Evolutionary conservation across 2,113 vertebrate genomes (phyloP), one percentile per base, ranked within the genome.

Genomic region (Mastomys coucha): DNA sequence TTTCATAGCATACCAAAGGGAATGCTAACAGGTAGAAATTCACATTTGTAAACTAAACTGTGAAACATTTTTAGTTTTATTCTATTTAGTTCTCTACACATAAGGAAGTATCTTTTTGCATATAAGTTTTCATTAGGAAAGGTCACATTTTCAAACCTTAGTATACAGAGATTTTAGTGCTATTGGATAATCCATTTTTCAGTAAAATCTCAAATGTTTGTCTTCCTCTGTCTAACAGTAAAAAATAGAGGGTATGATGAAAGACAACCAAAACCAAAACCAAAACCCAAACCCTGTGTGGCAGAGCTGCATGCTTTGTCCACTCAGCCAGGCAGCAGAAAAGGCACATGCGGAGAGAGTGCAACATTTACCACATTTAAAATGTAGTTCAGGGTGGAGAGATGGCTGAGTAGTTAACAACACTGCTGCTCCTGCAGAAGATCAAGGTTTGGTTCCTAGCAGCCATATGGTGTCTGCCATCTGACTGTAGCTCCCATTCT

Each of bases 201-300:
- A 91, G 31, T 93, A 70, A 76, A 91, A 93, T 77, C 26, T 75
- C 76, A 85, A 86, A 86, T 22, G 63, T 56, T 75, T n/a, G 81
- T 72, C 67, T 81, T 75, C 45, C 72, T 89, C 63, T 63, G 2
- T 72, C 72, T 58, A 87, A 81, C 73, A 91, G 56, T n/a, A 58
- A 36, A 42, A 42, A 65, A 58, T 7, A 85, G 73, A 88, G 51
- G 22, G 63, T 13, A 70, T 77, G 22, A 65, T 42, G 26, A 93
- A 60, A 51, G 36, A 45, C 36, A 72, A 78, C 28, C 11, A 63
- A 84, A 63, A 20, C 13, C 58, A 12, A 85, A 85, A 73, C 19
- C 24, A 12, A 85, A 85, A 73, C 11, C 24, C 2, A 26, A 12
- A 17, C 58, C 60, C 4, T n/a, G 8, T 45, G 8, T 56, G 58